Conservation (phyloP, 2,888 invertebrate genomes). For the Spatulosminthurus flaviceps region DNA sequence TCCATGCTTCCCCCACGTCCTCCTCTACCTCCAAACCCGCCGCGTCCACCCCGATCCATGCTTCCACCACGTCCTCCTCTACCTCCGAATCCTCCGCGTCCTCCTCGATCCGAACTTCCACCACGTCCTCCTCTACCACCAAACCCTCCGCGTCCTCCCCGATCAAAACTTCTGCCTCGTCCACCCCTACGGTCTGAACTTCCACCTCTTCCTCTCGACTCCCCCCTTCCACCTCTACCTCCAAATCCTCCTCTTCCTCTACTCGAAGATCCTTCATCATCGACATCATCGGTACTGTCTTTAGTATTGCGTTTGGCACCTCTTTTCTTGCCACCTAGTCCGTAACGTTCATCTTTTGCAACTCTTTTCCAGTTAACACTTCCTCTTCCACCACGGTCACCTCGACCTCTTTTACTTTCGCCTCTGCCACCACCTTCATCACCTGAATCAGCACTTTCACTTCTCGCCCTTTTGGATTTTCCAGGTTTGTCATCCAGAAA, state of each 20-base stretch:
- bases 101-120: conserved; percentile 28
- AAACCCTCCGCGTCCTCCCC: conserved; percentile 30
- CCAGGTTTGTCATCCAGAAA: conserved; percentile 74
- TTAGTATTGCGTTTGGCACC: conserved; percentile 59
- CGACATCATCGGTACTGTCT: conserved; percentile 60
- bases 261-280: conserved; percentile 33
- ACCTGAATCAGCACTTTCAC: background rate
- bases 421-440: conserved; percentile 46
- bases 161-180: conserved; percentile 29
- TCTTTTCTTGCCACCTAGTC: conserved; percentile 59
- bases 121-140: conserved; percentile 22
- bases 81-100: conserved; percentile 15
- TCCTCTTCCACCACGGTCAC: conserved; percentile 36
- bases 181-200: conserved; percentile 33
- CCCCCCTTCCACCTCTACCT: conserved; percentile 29
- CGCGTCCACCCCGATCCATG: conserved; percentile 7
- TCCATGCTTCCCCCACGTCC: conserved; percentile 12
- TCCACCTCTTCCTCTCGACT: conserved; percentile 35
- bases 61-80: conserved; percentile 22
- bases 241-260: conserved; percentile 46
- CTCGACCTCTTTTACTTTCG: conserved; percentile 46
- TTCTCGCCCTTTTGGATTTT: conserved; percentile 24
- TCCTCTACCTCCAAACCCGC: conserved; percentile 13
- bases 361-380: conserved; percentile 51
- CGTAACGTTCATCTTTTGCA: conserved; percentile 61